These are phyloP conservation scores for Echinops telfairi DNA, from an alignment of 2,113 vertebrate species.

Conservation along the genomic window DNA sequence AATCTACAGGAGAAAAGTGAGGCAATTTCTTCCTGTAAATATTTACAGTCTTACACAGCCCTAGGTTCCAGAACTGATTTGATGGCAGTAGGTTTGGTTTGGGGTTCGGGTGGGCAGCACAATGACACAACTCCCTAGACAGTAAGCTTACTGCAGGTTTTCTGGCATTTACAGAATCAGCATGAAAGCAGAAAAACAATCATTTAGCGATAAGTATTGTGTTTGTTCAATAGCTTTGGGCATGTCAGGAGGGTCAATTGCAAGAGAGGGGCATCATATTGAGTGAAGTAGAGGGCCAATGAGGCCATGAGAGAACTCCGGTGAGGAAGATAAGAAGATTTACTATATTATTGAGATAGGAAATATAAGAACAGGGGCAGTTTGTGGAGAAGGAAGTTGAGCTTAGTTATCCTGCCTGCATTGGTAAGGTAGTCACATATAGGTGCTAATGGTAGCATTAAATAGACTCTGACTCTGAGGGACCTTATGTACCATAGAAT, in stretches of 20 bases:
- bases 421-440: no score
- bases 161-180: conserved; percentile 22
- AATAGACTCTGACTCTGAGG: neutral
- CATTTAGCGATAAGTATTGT: neutral
- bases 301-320: neutral
- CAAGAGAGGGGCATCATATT: neutral
- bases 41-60: no score
- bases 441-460: neutral
- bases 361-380: neutral
- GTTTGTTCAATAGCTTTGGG: neutral
- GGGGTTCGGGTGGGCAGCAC: neutral
- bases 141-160: neutral
- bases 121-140: conserved; percentile 7
- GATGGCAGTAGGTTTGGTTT: no score
- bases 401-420: no score
- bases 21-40: no score
- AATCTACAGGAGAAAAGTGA: no score
- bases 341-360: neutral
- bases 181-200: neutral
- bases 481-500: neutral
- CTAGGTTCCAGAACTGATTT: no score
- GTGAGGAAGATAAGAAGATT: neutral
- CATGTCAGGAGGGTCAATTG: neutral
- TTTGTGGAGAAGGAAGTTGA: no score
- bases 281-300: neutral